A percentile compares a stretch with the other conserved stretches of the same genome.
These are phyloP conservation scores for Cotesia vestalis DNA, from an alignment of 1,140 invertebrate species.

Conservation along the genomic window DNA sequence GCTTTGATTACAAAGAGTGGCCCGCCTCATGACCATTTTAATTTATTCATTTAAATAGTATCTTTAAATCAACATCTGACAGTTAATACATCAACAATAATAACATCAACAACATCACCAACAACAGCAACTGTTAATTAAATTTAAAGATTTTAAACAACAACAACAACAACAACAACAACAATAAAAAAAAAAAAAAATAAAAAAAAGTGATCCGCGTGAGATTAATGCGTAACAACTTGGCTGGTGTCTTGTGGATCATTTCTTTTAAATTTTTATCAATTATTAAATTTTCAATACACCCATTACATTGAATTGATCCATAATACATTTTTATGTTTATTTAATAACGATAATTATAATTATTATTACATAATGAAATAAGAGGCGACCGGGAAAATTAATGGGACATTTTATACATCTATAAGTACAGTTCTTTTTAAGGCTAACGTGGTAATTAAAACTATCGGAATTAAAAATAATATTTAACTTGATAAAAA, in stretches of 20 bases:
- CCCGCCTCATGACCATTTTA: slow-evolving; percentile 70
- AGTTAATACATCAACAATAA: slow-evolving; percentile 45
- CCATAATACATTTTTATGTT: slow-evolving; percentile 6
- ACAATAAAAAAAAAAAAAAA: slow-evolving; percentile 39
- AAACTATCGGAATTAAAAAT: too few relatives aligned
- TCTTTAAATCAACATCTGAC: slow-evolving; percentile 50
- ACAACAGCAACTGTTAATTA: background rate
- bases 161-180: background rate
- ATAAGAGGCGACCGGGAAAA: background rate
- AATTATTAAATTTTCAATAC: background rate
- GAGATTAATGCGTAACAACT: too few relatives aligned
- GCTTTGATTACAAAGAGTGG: slow-evolving; percentile 72
- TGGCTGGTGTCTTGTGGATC: too few relatives aligned
- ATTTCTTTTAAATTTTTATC: slow-evolving; percentile 1
- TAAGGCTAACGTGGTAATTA: too few relatives aligned
- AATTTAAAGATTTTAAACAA: background rate
- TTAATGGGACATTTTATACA: background rate
- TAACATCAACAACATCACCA: slow-evolving; percentile 36
- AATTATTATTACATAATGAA: background rate
- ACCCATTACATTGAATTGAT: background rate
- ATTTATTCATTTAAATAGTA: slow-evolving; percentile 58
- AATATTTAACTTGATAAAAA: too few relatives aligned
- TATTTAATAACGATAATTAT: background rate
- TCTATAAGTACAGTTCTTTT: background rate
- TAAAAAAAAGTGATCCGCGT: slow-evolving; percentile 35